Percentiles rank a stretch among this genome's conserved stretches.
These are phyloP conservation scores for Catocala fraxini DNA, from an alignment of 2,888 invertebrate genomes.

Conservation along the genomic window DNA sequence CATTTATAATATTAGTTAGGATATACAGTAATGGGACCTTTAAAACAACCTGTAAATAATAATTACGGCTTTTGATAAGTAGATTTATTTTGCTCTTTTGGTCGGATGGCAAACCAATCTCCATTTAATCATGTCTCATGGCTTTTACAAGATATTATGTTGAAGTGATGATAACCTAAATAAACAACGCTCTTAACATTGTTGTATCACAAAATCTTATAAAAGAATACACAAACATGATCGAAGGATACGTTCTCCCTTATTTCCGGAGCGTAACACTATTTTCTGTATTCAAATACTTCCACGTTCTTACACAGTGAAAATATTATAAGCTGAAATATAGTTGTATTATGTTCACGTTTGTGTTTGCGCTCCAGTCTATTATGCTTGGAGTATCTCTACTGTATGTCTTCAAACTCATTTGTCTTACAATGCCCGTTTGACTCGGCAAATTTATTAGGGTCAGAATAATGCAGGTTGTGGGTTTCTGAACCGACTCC, in stretches of 20 bases:
- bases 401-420: conserved; percentile 68
- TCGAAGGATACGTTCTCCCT: conserved; percentile 28
- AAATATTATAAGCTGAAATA: conserved; percentile 27
- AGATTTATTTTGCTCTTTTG: too few species aligned
- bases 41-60: too few species aligned
- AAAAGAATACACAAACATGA: conserved; percentile 13
- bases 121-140: too few species aligned
- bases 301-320: conserved; percentile 22
- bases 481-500: conserved; percentile 80
- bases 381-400: conserved; percentile 48
- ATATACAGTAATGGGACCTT: too few species aligned
- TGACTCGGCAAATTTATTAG: conserved; percentile 85
- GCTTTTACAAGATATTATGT: too few species aligned
- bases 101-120: too few species aligned
- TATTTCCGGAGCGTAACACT: conserved; percentile 18
- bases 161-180: too few species aligned
- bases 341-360: conserved; percentile 25
- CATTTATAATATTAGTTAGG: too few species aligned
- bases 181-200: too few species aligned
- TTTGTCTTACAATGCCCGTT: conserved; percentile 83
- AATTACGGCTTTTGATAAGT: too few species aligned
- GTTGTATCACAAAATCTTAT: neutral
- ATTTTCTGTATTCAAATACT: conserved; percentile 42
- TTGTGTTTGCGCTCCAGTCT: conserved; percentile 37
- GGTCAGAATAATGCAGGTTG: conserved; percentile 86